Conservation (phyloP, 2,888 invertebrate species). For the Electrophaes corylata region DNA sequence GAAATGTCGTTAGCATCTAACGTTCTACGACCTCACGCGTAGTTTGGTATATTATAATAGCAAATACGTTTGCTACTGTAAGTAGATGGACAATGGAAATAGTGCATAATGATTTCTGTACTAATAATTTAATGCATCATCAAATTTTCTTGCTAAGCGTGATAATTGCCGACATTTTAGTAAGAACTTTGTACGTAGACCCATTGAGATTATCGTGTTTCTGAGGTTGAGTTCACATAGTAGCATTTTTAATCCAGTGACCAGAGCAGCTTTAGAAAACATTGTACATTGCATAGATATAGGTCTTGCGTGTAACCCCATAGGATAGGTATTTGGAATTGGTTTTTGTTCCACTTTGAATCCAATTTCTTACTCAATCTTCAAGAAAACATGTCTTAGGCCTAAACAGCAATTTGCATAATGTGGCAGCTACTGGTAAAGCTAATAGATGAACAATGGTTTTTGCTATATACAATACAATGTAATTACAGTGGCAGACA, state of each 20-base stretch:
- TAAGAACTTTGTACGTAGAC: background rate
- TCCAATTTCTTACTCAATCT: background rate
- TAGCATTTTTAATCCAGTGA: background rate
- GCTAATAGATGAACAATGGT: no score
- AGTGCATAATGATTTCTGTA: background rate
- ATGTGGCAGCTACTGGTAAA: background rate
- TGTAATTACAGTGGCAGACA: no score
- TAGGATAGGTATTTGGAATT: background rate
- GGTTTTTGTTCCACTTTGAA: background rate
- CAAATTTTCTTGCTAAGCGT: background rate
- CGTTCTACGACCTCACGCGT: constrained; percentile 61
- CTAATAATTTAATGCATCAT: background rate
- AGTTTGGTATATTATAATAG: constrained; percentile 51
- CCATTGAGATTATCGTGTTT: background rate
- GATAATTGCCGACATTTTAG: background rate
- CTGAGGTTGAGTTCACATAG: background rate
- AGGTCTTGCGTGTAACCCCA: no score
- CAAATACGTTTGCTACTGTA: background rate
- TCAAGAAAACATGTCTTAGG: no score
- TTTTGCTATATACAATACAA: no score
- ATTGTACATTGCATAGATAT: no score
- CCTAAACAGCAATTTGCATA: background rate
- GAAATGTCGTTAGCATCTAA: constrained; percentile 46
- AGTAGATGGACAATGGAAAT: background rate
- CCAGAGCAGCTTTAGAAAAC: no score